Base-by-base conservation (phyloP, 1,140 invertebrate species). In the Branchinecta lynchi region DNA sequence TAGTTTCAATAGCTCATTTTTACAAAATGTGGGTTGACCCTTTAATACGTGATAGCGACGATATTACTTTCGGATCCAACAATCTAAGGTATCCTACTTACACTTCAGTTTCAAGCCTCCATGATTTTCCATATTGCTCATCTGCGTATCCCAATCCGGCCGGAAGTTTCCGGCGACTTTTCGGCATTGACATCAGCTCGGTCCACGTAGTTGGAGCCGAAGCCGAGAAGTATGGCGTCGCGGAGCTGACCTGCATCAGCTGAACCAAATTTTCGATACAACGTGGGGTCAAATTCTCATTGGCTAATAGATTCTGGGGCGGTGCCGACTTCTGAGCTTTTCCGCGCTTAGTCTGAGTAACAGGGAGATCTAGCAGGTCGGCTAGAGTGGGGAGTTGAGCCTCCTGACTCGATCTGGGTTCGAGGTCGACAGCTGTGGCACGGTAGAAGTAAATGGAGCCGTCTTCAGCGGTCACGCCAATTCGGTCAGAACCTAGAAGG, bases 371-470 rank as follows among this genome's bases (percentile, higher is more conserved):
- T 32, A 32, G 32, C 5, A 32, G 32, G 32, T 32, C 32, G 32
- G 32, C 32, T 1, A 32, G 32, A 32, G 32, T 32, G 32, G 32
- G 32, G 32, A 32, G 32, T 32, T 32, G 32, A 32, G 32, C 32
- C 32, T 32, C 32, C 32, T 32, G 32, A 32, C 32, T 32, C 32
- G 32, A 32, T 32, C 32, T 32, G 32, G 32, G 32, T 60, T 60
- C 17, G 51, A 60, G 17, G 12, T 60, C 51, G 17, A 3, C 6
- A 60, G 51, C 12, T 12, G 17, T 60, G 12, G 17, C 17, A 3
- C 51, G 85, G 76, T 89, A 93, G 76, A 94, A 92, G 74, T 90
- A 86, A 66, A 94, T 81, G 67, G 86, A 84, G 3, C 92, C 91
- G 70, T 84, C 82, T 69, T 82, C 84, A 0, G 89, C 91, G 69